phyloP scores from a whole-genome alignment of 2,888 invertebrate genomes.

The Erebia ligea region DNA sequence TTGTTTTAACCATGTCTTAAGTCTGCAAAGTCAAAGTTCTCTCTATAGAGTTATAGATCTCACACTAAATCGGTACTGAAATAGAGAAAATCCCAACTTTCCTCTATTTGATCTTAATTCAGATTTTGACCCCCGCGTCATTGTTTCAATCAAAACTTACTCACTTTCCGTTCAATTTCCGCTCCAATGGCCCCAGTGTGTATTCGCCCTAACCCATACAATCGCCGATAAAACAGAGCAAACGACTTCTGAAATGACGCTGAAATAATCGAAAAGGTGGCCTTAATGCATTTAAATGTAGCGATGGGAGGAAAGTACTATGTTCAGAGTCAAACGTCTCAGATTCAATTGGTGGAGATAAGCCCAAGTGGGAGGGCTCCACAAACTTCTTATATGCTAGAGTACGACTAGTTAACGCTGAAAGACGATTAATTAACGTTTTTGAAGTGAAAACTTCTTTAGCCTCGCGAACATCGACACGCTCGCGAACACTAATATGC shows the following conservation, averaged over 20 bases:
- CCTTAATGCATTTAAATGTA: constrained; percentile 61
- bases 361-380: neutral
- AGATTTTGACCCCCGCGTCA: neutral
- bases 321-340: constrained; percentile 10
- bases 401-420: neutral
- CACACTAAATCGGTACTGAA: neutral
- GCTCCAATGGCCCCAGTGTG: constrained; percentile 18
- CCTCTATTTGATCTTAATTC: neutral
- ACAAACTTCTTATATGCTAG: neutral
- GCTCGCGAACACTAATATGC: too few relatives aligned
- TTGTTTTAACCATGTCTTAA: too few relatives aligned
- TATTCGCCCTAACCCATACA: constrained; percentile 29
- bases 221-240: constrained; percentile 49
- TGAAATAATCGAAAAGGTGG: constrained; percentile 54
- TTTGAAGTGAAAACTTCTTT: too few relatives aligned
- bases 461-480: too few relatives aligned
- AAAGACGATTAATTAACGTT: too few relatives aligned
- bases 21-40: too few relatives aligned
- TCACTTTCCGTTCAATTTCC: constrained; percentile 21
- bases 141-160: constrained; percentile 20
- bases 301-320: constrained; percentile 33
- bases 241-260: constrained; percentile 51
- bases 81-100: neutral
- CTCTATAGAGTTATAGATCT: too few relatives aligned
- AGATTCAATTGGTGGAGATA: constrained; percentile 4